These are phyloP conservation scores for Choloepus didactylus DNA, from an alignment of 2,797 vertebrate genomes.

Conservation along the genomic window DNA sequence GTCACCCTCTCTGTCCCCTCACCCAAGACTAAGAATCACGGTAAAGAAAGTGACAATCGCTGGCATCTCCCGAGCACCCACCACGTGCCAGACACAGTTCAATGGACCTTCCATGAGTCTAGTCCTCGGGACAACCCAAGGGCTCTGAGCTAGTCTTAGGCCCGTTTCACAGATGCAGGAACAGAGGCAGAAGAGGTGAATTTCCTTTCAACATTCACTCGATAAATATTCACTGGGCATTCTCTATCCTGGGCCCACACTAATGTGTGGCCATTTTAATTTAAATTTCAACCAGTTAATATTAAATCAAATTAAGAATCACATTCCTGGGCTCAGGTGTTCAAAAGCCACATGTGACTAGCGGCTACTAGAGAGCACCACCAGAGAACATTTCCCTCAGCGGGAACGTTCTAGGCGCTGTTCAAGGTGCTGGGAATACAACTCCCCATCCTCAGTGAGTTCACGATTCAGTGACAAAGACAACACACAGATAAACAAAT, in stretches of 20 bases:
- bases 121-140: neutral
- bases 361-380: fast-evolving
- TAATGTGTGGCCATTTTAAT: neutral
- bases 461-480: neutral
- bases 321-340: neutral
- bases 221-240: neutral
- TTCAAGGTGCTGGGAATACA: neutral
- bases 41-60: fast-evolving
- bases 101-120: neutral
- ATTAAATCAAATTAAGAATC: neutral
- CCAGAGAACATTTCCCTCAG: neutral
- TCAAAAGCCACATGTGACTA: neutral
- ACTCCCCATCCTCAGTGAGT: neutral
- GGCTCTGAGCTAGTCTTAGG: neutral
- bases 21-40: neutral
- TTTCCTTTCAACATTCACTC: neutral
- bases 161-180: neutral
- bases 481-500: neutral
- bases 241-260: fast-evolving
- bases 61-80: neutral
- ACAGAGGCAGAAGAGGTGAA: neutral
- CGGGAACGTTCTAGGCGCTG: neutral
- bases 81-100: neutral
- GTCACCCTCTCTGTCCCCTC: neutral
- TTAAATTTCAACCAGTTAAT: neutral